phyloP scores from a whole-genome alignment of 2,797 vertebrate species.

The Scyliorhinus canicula region DNA sequence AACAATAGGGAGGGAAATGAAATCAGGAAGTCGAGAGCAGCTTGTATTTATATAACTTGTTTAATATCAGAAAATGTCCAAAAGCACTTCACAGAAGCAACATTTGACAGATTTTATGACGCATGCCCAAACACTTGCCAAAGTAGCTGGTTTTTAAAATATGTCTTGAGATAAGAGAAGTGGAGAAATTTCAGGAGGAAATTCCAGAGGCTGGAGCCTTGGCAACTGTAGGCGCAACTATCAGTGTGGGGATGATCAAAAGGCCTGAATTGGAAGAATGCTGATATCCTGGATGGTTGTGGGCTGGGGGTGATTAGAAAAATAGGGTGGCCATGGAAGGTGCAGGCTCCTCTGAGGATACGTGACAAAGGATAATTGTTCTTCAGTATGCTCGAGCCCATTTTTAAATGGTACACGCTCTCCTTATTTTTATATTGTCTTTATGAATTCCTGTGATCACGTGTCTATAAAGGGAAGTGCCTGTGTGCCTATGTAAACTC shows the following conservation, averaged over 20 bases:
- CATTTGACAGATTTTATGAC: background rate
- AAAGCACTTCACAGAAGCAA: background rate
- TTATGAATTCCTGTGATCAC: background rate
- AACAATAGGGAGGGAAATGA: background rate
- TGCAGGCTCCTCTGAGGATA: background rate
- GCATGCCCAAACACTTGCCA: background rate
- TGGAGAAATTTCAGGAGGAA: too few relatives aligned
- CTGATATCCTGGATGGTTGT: background rate
- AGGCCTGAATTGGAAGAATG: background rate
- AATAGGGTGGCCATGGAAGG: background rate
- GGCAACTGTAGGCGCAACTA: background rate
- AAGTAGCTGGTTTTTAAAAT: background rate
- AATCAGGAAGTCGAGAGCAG: background rate
- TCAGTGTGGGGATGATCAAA: background rate
- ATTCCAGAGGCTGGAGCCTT: background rate
- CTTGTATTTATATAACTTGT: background rate
- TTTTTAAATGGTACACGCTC: background rate
- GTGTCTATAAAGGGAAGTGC: too few relatives aligned
- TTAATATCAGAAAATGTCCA: background rate
- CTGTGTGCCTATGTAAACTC: background rate
- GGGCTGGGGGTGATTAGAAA: background rate
- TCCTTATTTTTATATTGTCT: background rate
- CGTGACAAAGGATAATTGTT: background rate
- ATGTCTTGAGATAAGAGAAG: background rate
- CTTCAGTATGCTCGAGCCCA: background rate